Evolutionary conservation across 1,140 invertebrate species (phyloP).

Genomic region (Druon quercuslanigerum): DNA sequence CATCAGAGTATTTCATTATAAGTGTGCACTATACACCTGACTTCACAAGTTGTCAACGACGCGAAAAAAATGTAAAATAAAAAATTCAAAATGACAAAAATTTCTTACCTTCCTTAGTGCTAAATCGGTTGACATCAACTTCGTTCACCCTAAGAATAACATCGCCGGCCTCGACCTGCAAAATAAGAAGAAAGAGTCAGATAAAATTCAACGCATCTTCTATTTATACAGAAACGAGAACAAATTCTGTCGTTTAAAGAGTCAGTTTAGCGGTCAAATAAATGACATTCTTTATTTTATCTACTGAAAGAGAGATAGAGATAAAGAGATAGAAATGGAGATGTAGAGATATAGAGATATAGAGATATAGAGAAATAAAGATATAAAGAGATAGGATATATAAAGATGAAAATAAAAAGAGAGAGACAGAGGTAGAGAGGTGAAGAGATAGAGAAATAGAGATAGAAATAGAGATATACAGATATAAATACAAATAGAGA

Average conservation of each 20-base stretch:
- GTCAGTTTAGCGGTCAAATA: conserved; percentile 10
- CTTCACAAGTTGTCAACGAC: too few species aligned
- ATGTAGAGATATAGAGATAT: neutral
- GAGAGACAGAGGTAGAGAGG: too few species aligned
- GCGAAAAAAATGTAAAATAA: neutral
- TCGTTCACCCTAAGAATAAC: conserved; percentile 95
- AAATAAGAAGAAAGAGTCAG: conserved; percentile 68
- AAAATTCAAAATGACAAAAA: conserved; percentile 7
- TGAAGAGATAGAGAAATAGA: too few species aligned
- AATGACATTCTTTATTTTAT: conserved; percentile 7
- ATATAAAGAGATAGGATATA: too few species aligned
- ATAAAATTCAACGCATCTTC: conserved; percentile 26
- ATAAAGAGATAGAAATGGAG: neutral
- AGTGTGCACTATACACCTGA: too few species aligned
- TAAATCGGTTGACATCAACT: conserved; percentile 91
- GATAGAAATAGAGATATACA: too few species aligned
- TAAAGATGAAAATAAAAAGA: too few species aligned
- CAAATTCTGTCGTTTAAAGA: conserved; percentile 26
- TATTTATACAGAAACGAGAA: conserved; percentile 28
- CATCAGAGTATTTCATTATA: too few species aligned
- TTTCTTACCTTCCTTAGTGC: conserved; percentile 89
- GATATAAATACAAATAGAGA: too few species aligned
- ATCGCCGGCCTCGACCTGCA: conserved; percentile 93
- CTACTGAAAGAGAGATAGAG: neutral
- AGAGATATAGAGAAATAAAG: too few species aligned